A percentile compares a stretch with the other conserved stretches of the same genome.
phyloP scores from a whole-genome alignment of 2,113 vertebrate species.

The Oxygymnocypris stewartii region DNA sequence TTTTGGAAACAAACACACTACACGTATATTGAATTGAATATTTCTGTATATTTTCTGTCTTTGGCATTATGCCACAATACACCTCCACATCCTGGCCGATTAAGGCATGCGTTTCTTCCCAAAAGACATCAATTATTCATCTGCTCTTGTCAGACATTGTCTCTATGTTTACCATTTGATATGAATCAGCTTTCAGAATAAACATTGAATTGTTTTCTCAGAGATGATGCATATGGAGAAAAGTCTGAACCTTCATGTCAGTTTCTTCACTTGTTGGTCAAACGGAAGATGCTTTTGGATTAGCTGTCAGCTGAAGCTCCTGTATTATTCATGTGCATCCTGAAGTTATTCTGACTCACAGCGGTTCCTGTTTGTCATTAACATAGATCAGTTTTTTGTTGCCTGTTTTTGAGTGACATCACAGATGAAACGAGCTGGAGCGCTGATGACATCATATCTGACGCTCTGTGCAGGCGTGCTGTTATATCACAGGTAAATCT shows the following conservation, averaged over 20 bases:
- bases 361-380: background rate
- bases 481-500: background rate
- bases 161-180: background rate
- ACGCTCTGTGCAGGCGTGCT: background rate
- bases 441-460: background rate
- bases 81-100: background rate
- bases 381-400: background rate
- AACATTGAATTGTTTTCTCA: background rate
- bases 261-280: background rate
- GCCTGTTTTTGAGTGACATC: background rate
- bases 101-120: background rate
- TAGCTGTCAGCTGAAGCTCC: background rate
- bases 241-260: background rate
- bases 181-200: background rate
- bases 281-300: background rate
- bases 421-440: background rate
- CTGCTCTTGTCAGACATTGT: background rate
- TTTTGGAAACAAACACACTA: background rate
- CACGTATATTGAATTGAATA: background rate
- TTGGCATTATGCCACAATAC: background rate
- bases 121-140: conserved; percentile 14
- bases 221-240: background rate
- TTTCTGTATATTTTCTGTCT: background rate
- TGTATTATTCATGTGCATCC: conserved; percentile 14
- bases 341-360: conserved; percentile 20